Conservation (phyloP, 2,113 vertebrate genomes). For the Herpailurus yagouaroundi region DNA sequence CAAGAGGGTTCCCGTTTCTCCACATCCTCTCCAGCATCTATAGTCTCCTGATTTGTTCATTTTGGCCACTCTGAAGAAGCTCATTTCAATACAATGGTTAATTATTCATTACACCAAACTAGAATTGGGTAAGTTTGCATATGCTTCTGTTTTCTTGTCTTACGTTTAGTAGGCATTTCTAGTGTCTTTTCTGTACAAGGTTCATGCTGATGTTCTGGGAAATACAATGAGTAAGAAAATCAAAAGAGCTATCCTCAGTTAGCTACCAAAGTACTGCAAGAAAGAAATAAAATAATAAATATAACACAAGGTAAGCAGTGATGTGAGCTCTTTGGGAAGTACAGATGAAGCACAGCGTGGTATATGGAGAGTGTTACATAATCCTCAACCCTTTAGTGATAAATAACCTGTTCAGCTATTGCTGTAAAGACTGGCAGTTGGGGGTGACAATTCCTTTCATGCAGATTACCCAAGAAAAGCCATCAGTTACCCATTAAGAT, state of each 20-base stretch:
- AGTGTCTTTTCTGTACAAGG: neutral
- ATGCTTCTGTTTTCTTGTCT: neutral
- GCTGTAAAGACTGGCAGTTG: constrained; percentile 1
- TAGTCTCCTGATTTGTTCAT: too few relatives aligned
- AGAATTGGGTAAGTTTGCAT: neutral
- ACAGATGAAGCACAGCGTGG: neutral
- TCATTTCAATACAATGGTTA: neutral
- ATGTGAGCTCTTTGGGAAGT: constrained; percentile 28
- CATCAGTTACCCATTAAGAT: neutral
- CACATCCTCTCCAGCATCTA: too few relatives aligned
- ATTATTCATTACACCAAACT: constrained; percentile 41
- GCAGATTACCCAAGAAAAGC: neutral
- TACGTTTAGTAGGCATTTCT: constrained; percentile 11
- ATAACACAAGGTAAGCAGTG: neutral
- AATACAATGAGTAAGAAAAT: constrained; percentile 32
- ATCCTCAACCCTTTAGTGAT: neutral
- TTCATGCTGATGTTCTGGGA: neutral
- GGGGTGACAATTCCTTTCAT: neutral
- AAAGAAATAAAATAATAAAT: constrained; percentile 42
- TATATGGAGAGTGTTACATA: neutral
- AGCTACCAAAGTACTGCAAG: neutral
- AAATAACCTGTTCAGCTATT: neutral
- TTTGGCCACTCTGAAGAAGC: too few relatives aligned
- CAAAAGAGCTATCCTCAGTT: neutral
- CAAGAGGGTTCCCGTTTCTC: too few relatives aligned